Percentiles rank a stretch among this genome's conserved stretches.
Evolutionary conservation across 2,888 invertebrate species (phyloP).

Genomic region (Spodoptera picta): DNA sequence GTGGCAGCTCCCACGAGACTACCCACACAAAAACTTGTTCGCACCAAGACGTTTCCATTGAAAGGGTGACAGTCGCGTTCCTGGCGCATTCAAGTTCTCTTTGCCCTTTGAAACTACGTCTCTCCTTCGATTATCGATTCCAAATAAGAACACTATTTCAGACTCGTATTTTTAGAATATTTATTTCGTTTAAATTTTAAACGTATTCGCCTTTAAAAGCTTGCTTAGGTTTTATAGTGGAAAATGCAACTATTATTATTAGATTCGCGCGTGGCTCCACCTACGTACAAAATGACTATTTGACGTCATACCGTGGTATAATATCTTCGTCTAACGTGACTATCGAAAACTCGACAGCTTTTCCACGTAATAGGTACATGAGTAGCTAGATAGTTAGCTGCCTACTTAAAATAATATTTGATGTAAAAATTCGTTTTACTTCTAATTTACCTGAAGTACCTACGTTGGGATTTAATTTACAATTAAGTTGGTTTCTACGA

Average conservation of each 20-base stretch:
- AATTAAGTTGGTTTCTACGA: too few species aligned
- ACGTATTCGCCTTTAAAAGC: slow-evolving; percentile 8
- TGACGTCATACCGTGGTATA: not conserved
- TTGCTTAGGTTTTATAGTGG: not conserved
- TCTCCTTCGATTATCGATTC: slow-evolving; percentile 40
- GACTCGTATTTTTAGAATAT: slow-evolving; percentile 27
- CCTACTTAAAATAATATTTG: too few species aligned
- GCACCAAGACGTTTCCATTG: slow-evolving; percentile 64
- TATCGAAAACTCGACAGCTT: too few species aligned
- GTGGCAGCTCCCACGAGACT: slow-evolving; percentile 69
- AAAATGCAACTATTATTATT: slow-evolving; percentile 1
- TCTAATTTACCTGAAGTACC: too few species aligned
- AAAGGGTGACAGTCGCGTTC: slow-evolving; percentile 57
- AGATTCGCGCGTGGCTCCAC: not conserved
- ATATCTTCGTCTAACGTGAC: not conserved
- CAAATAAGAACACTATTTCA: slow-evolving; percentile 29
- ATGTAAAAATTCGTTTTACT: too few species aligned
- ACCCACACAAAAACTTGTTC: slow-evolving; percentile 74
- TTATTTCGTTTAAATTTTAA: slow-evolving; percentile 5
- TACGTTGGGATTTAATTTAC: too few species aligned
- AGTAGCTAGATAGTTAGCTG: too few species aligned
- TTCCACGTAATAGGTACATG: too few species aligned
- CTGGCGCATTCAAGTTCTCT: slow-evolving; percentile 47
- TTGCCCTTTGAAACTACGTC: slow-evolving; percentile 43
- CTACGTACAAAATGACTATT: not conserved